Conservation (phyloP, 37 sponge, comb jelly and placozoan species). For the Beroe forskalii region DNA sequence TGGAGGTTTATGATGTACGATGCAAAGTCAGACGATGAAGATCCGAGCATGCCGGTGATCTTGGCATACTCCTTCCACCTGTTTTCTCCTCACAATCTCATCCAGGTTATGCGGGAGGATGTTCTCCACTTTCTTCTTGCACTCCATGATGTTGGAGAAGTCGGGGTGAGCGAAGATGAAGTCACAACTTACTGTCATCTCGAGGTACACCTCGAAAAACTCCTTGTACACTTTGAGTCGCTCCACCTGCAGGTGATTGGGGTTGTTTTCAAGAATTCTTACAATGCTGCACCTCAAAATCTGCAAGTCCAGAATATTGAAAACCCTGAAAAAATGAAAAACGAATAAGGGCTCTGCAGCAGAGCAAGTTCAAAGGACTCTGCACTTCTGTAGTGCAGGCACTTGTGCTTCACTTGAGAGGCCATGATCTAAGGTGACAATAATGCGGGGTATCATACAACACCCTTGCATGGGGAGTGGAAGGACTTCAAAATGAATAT, state of each 20-base stretch:
- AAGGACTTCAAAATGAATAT: too few species aligned
- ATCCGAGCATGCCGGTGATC: not conserved
- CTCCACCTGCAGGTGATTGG: not conserved
- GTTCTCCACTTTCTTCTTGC: slow-evolving; percentile 10
- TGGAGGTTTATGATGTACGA: slow-evolving; percentile 11
- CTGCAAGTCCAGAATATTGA: not conserved
- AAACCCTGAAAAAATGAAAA: not conserved
- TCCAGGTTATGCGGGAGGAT: not conserved
- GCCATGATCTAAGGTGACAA: too few species aligned
- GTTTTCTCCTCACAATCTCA: not conserved
- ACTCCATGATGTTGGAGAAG: slow-evolving; percentile 1
- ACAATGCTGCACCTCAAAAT: too few species aligned
- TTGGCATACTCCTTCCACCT: not conserved
- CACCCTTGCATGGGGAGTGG: too few species aligned
- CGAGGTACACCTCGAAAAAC: slow-evolving; percentile 7
- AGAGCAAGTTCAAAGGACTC: too few species aligned
- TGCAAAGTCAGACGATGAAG: not conserved
- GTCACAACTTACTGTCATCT: not conserved
- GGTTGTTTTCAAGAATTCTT: too few species aligned
- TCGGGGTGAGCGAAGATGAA: slow-evolving; percentile 4
- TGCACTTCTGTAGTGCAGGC: too few species aligned
- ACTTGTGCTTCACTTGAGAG: too few species aligned
- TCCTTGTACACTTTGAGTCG: not conserved
- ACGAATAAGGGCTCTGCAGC: not conserved
- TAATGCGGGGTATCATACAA: too few species aligned